Base-by-base conservation (phyloP, 2,113 vertebrate genomes). In the Channa argus region DNA sequence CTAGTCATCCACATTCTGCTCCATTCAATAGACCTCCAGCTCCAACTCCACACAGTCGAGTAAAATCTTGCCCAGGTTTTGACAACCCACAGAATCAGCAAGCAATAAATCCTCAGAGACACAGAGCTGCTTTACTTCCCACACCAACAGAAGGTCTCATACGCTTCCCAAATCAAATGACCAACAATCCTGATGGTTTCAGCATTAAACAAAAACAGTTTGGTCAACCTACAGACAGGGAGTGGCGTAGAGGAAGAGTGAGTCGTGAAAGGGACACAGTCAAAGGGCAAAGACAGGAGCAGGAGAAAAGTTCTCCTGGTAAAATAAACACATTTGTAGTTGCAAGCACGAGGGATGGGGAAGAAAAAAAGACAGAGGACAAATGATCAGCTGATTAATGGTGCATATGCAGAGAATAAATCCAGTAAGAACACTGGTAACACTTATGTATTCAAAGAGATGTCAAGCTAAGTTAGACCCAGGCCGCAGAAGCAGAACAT, bases 51-150 rank as follows among this genome's bases (percentile, higher is more conserved):
- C 86, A 74, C 33, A 80, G 56, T 34, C 86, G 47, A 47, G 93
- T 89, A n/a, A 60, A 88, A 0, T 52, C 93, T 43, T 73, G 89
- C 5, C 92, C 93, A 56, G 85, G 88, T 77, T 95, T 94, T 70
- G 93, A 93, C 24, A 91, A 91, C 41, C 92, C 88, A 6, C 61
- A 91, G 64, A 76, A 77, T 50, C 83, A 91, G 2, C 92, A 91
- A 63, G 82, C 74, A 5, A 74, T 90, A 82, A 95, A 93, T 81
- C 90, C 93, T 2, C 83, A 62, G 1, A 84, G 87, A 59, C 84
- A 67, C 36, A 96, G 95, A 47, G 87, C 94, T 77, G 95, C 95
- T 11, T 93, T 98, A 73, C 94, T 98, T 62, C 97, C 96, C 38
- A 96, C 96, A 81, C 95, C 95, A 1, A 89, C 93, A 8, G 77